Base-by-base conservation (phyloP, 1,140 invertebrate genomes). In the Elysia chlorotica region DNA sequence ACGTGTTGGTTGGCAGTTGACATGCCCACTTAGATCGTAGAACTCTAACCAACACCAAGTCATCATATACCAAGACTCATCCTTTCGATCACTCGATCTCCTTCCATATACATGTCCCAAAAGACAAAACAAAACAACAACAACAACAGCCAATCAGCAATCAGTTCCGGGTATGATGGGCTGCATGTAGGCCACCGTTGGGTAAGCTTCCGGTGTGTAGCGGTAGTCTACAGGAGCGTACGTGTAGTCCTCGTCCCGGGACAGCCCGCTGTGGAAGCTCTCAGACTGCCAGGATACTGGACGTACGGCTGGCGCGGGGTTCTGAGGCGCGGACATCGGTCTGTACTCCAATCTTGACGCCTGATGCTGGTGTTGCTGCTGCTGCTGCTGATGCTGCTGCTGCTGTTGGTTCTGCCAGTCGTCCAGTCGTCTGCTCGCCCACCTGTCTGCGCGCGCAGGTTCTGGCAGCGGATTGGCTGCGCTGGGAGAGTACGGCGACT, bases 161-260 rank as follows among this genome's bases (percentile, higher is more conserved):
- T 71, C 69, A 25, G 69, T 71, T 30, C 69, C 69, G 0, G 69
- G 69, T 2, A 71, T 71, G 3, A 71, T 71, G 1, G 69, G 69
- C 28, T 71, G 69, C 38, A 28, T 71, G 38, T 71, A 71, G 6
- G 69, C 69, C 2, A 53, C 57, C 48, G 48, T 2, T 19, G 57
- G 59, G 37, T 38, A 63, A 2, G 6, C 36, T 3, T 28, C 48
- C 0, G 36, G 21, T 1, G 2, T 37, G 19, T 4, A 38, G 3
- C 36, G 61, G 37, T 71, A 62, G 37, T 71, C 59, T 23, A 63
- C 36, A 41, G 69, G 36, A 10, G 38, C 35, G 38, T 41, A 62
- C 1, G 23, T 35, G 21, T 41, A 28, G 35, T 71, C 36, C 1
- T 57, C n/a, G 2, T 6, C 57, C 19, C 36, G 57, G 25, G 28